These are phyloP conservation scores for Pachliopta kotzebuea DNA, from an alignment of 2,888 invertebrate species.

Conservation along the genomic window DNA sequence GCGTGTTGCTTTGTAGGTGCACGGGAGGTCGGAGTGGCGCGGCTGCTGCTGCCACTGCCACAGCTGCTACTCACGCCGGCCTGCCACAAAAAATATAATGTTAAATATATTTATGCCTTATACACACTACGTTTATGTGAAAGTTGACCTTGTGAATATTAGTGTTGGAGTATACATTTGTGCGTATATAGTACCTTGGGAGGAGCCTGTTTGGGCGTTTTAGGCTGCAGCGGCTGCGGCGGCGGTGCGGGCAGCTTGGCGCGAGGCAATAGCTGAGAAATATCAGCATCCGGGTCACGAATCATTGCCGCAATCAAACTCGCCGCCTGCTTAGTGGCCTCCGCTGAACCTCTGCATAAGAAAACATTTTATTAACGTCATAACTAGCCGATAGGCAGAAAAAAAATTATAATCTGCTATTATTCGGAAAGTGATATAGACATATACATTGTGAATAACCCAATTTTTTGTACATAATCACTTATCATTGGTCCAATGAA, in stretches of 20 bases:
- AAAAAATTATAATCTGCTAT: too few species aligned
- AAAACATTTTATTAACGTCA: too few species aligned
- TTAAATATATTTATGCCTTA: not conserved
- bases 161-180: slow-evolving; percentile 39
- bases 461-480: too few species aligned
- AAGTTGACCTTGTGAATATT: not conserved
- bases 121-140: not conserved
- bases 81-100: slow-evolving; percentile 4
- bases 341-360: slow-evolving; percentile 87
- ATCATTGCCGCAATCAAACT: slow-evolving; percentile 94
- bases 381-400: too few species aligned
- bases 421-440: too few species aligned
- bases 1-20: slow-evolving; percentile 56
- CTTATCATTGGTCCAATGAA: too few species aligned
- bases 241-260: slow-evolving; percentile 76
- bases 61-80: slow-evolving; percentile 39
- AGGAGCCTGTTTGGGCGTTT: slow-evolving; percentile 68
- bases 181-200: slow-evolving; percentile 63
- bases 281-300: slow-evolving; percentile 97
- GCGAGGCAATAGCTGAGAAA: slow-evolving; percentile 89
- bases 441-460: too few species aligned
- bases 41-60: slow-evolving; percentile 48
- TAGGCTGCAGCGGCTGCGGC: slow-evolving; percentile 78
- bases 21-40: slow-evolving; percentile 48
- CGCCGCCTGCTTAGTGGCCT: slow-evolving; percentile 96